These are phyloP conservation scores for Speoplatyrhinus poulsoni DNA, from an alignment of 2,113 vertebrate species.

Conservation along the genomic window DNA sequence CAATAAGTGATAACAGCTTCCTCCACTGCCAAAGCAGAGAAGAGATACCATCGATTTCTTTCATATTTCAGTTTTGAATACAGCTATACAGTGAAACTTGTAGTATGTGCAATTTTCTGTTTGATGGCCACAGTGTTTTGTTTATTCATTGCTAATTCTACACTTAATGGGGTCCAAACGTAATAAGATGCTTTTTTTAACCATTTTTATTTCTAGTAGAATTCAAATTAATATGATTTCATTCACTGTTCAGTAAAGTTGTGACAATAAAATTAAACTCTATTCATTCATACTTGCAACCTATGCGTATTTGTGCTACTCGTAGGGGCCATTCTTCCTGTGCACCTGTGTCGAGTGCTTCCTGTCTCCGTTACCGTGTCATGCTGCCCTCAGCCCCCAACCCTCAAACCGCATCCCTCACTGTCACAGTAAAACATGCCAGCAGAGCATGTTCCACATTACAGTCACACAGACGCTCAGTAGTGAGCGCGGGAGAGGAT, in stretches of 20 bases:
- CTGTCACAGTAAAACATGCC: slow-evolving; percentile 56
- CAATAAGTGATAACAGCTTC: slow-evolving; percentile 32
- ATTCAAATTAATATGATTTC: not conserved
- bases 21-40: slow-evolving; percentile 15
- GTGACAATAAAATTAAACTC: slow-evolving; percentile 17
- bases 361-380: slow-evolving; percentile 74
- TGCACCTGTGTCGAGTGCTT: slow-evolving; percentile 79
- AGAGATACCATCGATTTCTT: slow-evolving; percentile 26
- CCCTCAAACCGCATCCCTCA: slow-evolving; percentile 74
- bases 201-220: no score
- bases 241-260: slow-evolving; percentile 2
- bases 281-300: slow-evolving; percentile 34
- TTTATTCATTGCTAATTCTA: no score
- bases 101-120: not conserved
- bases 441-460: slow-evolving; percentile 10
- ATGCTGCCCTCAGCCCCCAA: slow-evolving; percentile 2
- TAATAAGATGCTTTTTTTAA: no score
- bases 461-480: not conserved
- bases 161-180: no score
- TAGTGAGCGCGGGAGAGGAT: not conserved
- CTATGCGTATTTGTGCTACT: slow-evolving; percentile 56
- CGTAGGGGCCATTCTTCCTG: slow-evolving; percentile 76
- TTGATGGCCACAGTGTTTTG: not conserved
- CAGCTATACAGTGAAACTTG: not conserved
- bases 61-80: slow-evolving; percentile 17